Percentiles rank a stretch among this genome's conserved stretches.
These are phyloP conservation scores for Phaenicophaeus curvirostris DNA, from an alignment of 2,797 vertebrate genomes.

Conservation along the genomic window DNA sequence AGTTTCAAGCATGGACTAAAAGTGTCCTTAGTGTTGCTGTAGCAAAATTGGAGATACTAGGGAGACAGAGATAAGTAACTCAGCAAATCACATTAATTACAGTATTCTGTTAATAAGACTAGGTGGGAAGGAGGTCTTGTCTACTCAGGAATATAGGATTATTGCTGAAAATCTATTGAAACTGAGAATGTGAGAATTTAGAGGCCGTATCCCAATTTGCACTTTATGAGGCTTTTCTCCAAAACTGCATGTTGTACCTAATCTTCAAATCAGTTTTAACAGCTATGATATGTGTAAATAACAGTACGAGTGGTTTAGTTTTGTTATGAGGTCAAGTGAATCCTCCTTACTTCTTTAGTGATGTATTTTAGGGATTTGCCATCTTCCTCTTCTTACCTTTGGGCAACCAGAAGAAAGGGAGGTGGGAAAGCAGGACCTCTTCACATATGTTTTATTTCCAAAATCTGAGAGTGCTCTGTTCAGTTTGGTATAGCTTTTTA, in stretches of 20 bases:
- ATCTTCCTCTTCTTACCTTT: neutral
- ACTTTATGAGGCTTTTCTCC: neutral
- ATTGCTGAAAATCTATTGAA: neutral
- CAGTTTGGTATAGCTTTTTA: neutral
- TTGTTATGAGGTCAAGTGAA: neutral
- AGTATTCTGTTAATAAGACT: neutral
- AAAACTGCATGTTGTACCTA: neutral
- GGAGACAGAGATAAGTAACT: neutral
- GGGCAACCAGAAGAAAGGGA: neutral
- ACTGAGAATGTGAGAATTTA: neutral
- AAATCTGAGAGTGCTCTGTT: neutral
- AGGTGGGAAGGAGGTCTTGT: neutral
- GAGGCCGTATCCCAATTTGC: neutral
- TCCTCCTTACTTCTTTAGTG: neutral
- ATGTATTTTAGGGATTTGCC: neutral
- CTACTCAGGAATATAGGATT: neutral
- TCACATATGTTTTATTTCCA: neutral
- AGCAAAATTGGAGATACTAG: neutral
- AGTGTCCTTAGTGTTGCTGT: neutral
- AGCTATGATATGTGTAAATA: neutral
- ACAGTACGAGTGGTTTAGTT: neutral
- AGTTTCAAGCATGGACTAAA: neutral
- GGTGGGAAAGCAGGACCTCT: neutral
- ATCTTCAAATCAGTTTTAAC: neutral
- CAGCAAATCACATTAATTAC: neutral